These are phyloP conservation scores for Gryllus bimaculatus DNA, from an alignment of 1,140 invertebrate genomes.

Conservation along the genomic window DNA sequence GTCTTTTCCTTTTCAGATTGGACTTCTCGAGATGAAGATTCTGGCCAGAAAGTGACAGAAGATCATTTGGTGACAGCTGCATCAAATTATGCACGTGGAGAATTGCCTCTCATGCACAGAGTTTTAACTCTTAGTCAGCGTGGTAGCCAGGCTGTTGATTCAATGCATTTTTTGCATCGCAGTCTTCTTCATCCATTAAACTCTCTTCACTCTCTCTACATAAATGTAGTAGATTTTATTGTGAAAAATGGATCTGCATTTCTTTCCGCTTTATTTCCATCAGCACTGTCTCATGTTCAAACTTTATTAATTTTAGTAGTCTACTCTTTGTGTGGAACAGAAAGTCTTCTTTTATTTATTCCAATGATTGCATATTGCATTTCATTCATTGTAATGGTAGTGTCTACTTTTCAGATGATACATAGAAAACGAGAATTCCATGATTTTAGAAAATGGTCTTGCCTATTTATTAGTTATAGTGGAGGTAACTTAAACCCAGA, in stretches of 20 bases:
- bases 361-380: conserved; percentile 60
- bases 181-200: conserved; percentile 58
- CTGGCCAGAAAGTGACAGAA: conserved; percentile 64
- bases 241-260: conserved; percentile 42
- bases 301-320: conserved; percentile 53
- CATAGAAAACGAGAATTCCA: conserved; percentile 60
- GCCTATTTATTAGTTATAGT: conserved; percentile 61
- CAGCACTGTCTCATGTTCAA: conserved; percentile 50
- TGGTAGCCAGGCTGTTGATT: conserved; percentile 49
- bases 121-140: conserved; percentile 52
- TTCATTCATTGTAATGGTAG: conserved; percentile 60
- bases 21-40: conserved; percentile 36
- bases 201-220: conserved; percentile 57
- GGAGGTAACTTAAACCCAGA: conserved; percentile 58
- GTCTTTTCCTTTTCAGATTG: conserved; percentile 26
- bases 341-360: conserved; percentile 53
- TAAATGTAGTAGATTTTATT: conserved; percentile 50
- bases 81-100: conserved; percentile 65
- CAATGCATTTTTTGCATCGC: conserved; percentile 57
- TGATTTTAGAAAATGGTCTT: conserved; percentile 69
- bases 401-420: conserved; percentile 70
- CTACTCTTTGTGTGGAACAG: conserved; percentile 54
- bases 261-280: conserved; percentile 36
- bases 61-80: conserved; percentile 71
- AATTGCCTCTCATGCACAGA: conserved; percentile 62